Evolutionary conservation across 2,797 vertebrate species (phyloP).

Genomic region (Arnoldichthys spilopterus): DNA sequence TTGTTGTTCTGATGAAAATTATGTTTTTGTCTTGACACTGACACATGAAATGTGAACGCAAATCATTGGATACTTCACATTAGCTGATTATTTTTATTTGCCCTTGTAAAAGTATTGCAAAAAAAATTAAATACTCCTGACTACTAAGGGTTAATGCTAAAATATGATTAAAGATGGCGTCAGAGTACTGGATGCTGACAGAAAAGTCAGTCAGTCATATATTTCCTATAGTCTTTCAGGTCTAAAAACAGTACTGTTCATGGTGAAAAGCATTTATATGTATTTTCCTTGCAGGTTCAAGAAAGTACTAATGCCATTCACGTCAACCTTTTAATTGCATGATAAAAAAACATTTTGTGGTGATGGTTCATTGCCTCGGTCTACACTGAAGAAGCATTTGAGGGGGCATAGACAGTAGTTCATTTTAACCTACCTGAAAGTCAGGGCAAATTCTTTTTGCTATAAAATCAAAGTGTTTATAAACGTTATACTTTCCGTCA

Average conservation of each 20-base stretch:
- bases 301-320: constrained; percentile 6
- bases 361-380: constrained; percentile 10
- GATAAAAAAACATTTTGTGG: not conserved
- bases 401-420: constrained; percentile 8
- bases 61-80: too few relatives aligned
- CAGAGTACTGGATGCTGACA: constrained; percentile 12
- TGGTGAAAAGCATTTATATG: not conserved
- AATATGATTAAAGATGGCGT: not conserved
- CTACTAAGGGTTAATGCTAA: too few relatives aligned
- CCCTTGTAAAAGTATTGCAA: too few relatives aligned
- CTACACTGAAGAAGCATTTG: constrained; percentile 10
- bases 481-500: constrained; percentile 27
- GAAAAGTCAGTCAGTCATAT: not conserved
- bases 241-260: constrained; percentile 9
- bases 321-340: not conserved
- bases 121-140: too few relatives aligned
- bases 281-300: not conserved
- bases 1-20: too few relatives aligned
- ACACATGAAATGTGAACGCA: too few relatives aligned
- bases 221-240: not conserved
- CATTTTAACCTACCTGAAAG: constrained; percentile 25
- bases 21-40: too few relatives aligned
- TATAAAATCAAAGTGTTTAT: constrained; percentile 34
- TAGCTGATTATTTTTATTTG: too few relatives aligned
- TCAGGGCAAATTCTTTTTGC: constrained; percentile 9